Base-by-base conservation (phyloP, 2,113 vertebrate species). In the Peromyscus leucopus region DNA sequence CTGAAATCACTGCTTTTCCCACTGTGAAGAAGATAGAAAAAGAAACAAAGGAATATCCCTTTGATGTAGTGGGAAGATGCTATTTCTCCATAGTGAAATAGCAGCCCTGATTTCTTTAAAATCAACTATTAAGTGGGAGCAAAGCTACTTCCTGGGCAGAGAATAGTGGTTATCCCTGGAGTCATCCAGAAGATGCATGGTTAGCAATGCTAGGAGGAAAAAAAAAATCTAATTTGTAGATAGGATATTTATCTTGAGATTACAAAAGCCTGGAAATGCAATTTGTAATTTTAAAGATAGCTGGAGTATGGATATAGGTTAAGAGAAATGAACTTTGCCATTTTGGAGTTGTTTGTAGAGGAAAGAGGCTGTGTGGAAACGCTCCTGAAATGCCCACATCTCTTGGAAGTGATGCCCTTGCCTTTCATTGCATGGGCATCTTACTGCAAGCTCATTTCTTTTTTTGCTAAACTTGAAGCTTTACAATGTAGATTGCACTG, bases 381-480 rank as follows among this genome's bases (percentile, higher is more conserved):
- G 42, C 15, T 90, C 97, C 69, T 28, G 86, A 3, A 2, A 97
- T 97, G 75, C 82, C 33, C 2, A 74, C 76, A 39, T 76, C 9
- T 97, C 31, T 93, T 97, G n/a, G 94, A 96, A 97, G 89, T 1
- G 22, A 69, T 93, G 91, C 79, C 94, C 96, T 90, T 96, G 87
- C 89, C 83, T 96, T 96, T 79, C 91, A 94, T 94, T 93, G 93
- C 95, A 65, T 51, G 93, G 93, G 71, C 61, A 91, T 95, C 82
- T 97, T 82, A 61, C 55, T 95, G 89, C 89, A 91, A 89, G 89
- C 89, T 97, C 95, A 84, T 97, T 97, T 93, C 97, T 95, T 97
- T 93, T 97, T 95, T 97, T 96, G 96, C 97, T 94, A 93, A 96
- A 97, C 95, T 96, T 89, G 91, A 97, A 95, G 93, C 97, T 97